A percentile compares a stretch with the other conserved stretches of the same genome.
phyloP scores from a whole-genome alignment of 2,797 vertebrate species.

The Champsocephalus gunnari region DNA sequence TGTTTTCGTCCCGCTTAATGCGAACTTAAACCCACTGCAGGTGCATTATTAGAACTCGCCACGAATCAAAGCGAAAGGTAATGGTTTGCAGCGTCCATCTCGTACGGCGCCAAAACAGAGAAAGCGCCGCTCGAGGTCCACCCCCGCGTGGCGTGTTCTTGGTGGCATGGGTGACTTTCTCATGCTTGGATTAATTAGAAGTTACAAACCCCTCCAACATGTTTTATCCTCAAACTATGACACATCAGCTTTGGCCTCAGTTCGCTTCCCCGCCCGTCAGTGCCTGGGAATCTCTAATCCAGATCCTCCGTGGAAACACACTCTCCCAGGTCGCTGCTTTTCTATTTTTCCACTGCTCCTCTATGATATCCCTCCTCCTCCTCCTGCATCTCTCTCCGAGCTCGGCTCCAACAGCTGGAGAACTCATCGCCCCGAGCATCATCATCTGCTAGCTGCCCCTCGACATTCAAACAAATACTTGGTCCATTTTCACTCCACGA shows the following conservation, averaged over 20 bases:
- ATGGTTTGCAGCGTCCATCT: conserved; percentile 22
- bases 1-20: conserved; percentile 18
- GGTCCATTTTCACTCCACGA: conserved; percentile 49
- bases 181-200: conserved; percentile 36
- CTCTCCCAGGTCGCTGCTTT: conserved; percentile 57
- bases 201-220: conserved; percentile 25
- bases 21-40: conserved; percentile 2
- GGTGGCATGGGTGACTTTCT: conserved; percentile 31
- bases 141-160: conserved; percentile 49
- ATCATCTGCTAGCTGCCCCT: conserved; percentile 35
- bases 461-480: conserved; percentile 55
- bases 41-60: conserved; percentile 21
- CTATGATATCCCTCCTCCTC: conserved; percentile 55
- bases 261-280: conserved; percentile 35
- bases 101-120: conserved; percentile 15
- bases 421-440: conserved; percentile 72
- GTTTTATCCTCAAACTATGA: conserved; percentile 29
- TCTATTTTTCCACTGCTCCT: conserved; percentile 67
- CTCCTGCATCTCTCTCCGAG: background rate
- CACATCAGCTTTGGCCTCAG: conserved; percentile 47
- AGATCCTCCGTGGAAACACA: conserved; percentile 53
- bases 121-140: conserved; percentile 20
- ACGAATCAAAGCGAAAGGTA: conserved; percentile 14
- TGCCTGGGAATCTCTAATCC: conserved; percentile 58
- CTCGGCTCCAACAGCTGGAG: conserved; percentile 76